Evolutionary conservation across 2,797 vertebrate genomes (phyloP), one percentile per base, ranked within the genome.

Genomic region (Leptatherina wallacei): DNA sequence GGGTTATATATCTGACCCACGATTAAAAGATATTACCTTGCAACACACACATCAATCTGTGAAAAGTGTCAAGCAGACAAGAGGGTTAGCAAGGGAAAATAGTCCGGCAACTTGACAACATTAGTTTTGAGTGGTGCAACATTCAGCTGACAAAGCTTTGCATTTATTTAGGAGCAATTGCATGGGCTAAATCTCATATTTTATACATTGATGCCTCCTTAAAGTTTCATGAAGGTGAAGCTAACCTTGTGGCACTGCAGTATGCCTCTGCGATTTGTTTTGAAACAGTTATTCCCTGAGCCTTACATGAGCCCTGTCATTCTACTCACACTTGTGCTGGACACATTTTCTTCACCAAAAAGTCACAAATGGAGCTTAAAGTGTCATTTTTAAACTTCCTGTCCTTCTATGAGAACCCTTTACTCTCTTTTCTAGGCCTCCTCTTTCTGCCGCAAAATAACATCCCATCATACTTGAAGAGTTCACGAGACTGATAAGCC

Each of bases 11-110:
- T 92, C 84, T 66, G 59, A 87, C 78, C 75, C 61, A 35, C 68
- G 82, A 93, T 93, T 92, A 91, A 92, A 93, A 92, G 85, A 93
- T 91, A 92, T 90, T 89, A 88, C 78, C 87, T 87, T 70, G 72
- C 75, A 86, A 90, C 79, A 80, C 70, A 75, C 73, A 68, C 90
- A 93, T 93, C 85, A 90, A 91, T 94, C 91, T 90, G 66, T 33
- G 67, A 13, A 65, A 61, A 65, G 77, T 86, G 90, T 91, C 87
- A 81, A 77, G 55, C 58, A 61, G 74, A 83, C 72, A 85, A 80
- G 78, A 73, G 83, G 58, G 63, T 82, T 70, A 49, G 75, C 57
- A 60, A 42, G 66, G 62, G 54, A 64, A 65, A 78, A 78, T 72
- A 73, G 84, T 86, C 76, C 83, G 73, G 85, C 66, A 82, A 80